A percentile compares a stretch with the other conserved stretches of the same genome.
phyloP scores from a whole-genome alignment of 2,888 invertebrate genomes.

The Resseliella maxima region DNA sequence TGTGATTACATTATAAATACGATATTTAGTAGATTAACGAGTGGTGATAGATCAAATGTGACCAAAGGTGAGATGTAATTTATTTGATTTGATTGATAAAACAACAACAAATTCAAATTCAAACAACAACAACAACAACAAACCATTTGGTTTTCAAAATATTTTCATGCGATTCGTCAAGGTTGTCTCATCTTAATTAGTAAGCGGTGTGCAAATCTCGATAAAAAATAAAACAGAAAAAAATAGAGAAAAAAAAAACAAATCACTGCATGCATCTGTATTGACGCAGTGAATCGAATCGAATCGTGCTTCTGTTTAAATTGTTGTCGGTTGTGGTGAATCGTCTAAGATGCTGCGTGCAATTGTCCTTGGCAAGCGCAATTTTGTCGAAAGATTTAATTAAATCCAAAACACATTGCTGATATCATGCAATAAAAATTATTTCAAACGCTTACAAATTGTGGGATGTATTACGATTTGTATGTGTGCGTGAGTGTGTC shows the following conservation, averaged over 20 bases:
- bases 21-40: not conserved
- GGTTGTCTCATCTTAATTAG: not conserved
- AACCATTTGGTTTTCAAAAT: not conserved
- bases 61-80: slow-evolving; percentile 23
- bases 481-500: not conserved
- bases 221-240: no score
- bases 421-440: not conserved
- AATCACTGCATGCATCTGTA: not conserved
- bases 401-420: not conserved
- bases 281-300: not conserved
- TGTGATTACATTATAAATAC: slow-evolving; percentile 31
- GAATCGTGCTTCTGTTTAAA: not conserved
- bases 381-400: slow-evolving; percentile 8
- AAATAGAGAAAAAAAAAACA: not conserved
- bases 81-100: not conserved
- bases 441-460: not conserved
- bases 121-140: no score
- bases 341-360: not conserved
- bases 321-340: not conserved
- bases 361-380: not conserved
- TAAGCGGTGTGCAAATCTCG: not conserved
- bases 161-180: slow-evolving; percentile 14
- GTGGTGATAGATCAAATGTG: slow-evolving; percentile 29
- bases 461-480: not conserved
- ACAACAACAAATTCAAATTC: no score